Conservation (phyloP, 2,113 vertebrate genomes). For the Sula dactylatra region DNA sequence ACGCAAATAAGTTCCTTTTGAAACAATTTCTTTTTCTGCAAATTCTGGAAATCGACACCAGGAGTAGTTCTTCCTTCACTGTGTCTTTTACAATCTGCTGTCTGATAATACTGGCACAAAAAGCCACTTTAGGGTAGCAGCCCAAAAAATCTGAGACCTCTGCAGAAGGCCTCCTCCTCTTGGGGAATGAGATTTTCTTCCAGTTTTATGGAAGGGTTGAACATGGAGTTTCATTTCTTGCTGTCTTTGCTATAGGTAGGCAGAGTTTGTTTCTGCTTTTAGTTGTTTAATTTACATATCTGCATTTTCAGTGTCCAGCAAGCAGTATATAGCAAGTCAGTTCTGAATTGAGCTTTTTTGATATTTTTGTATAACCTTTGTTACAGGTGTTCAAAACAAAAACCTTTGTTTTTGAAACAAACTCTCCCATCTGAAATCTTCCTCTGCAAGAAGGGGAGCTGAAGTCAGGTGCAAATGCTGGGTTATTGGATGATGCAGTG, state of each 20-base stretch:
- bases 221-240: neutral
- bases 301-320: neutral
- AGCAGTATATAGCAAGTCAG: neutral
- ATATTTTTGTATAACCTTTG: neutral
- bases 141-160: neutral
- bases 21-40: constrained; percentile 34
- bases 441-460: neutral
- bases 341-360: neutral
- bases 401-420: neutral
- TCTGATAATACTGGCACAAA: neutral
- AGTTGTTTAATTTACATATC: neutral
- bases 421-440: neutral
- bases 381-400: too few species aligned
- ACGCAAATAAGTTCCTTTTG: constrained; percentile 36
- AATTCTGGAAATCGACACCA: constrained; percentile 28
- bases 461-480: neutral
- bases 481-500: neutral
- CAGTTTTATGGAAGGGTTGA: neutral
- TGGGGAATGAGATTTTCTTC: neutral
- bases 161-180: neutral
- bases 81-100: neutral
- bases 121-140: neutral
- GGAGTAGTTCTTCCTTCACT: neutral
- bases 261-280: neutral
- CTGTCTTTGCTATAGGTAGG: neutral